Percentiles rank a stretch among this genome's conserved stretches.
phyloP scores from a whole-genome alignment of 2,888 invertebrate species.

The Stenotaenia linearis region DNA sequence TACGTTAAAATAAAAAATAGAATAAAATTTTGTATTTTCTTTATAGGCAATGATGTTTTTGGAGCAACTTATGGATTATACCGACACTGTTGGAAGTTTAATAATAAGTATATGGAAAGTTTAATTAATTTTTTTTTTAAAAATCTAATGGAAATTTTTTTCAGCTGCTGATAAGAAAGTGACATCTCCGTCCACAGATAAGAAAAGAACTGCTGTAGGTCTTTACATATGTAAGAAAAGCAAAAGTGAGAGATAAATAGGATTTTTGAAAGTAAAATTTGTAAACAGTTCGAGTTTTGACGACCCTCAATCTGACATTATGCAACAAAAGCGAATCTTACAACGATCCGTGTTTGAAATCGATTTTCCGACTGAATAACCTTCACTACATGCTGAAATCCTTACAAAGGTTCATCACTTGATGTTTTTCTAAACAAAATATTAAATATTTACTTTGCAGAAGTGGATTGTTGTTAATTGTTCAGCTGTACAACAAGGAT shows the following conservation, averaged over 20 bases:
- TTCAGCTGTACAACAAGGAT: slow-evolving; percentile 65
- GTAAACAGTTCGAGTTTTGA: slow-evolving; percentile 71
- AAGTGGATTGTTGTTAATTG: slow-evolving; percentile 69
- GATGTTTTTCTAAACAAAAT: neutral
- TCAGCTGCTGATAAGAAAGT: neutral
- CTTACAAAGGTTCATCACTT: slow-evolving; percentile 60
- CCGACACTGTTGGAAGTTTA: slow-evolving; percentile 58
- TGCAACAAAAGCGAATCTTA: slow-evolving; percentile 89
- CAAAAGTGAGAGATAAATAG: slow-evolving; percentile 30
- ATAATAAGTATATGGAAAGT: neutral
- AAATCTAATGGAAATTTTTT: too few relatives aligned
- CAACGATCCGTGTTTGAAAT: slow-evolving; percentile 71
- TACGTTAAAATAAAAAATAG: neutral
- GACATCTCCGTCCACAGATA: neutral
- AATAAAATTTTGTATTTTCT: neutral
- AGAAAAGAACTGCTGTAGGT: neutral
- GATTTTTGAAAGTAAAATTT: slow-evolving; percentile 20
- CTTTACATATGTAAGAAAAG: neutral
- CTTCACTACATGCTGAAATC: slow-evolving; percentile 91
- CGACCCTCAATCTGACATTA: slow-evolving; percentile 81
- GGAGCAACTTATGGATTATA: slow-evolving; percentile 71
- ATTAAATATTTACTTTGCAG: slow-evolving; percentile 36
- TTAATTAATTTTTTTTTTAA: neutral
- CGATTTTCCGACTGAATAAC: slow-evolving; percentile 80
- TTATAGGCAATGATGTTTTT: slow-evolving; percentile 65